A percentile compares a stretch with the other conserved stretches of the same genome.
Evolutionary conservation across 2,113 vertebrate species (phyloP).

Genomic region (Megaceryle maxima): DNA sequence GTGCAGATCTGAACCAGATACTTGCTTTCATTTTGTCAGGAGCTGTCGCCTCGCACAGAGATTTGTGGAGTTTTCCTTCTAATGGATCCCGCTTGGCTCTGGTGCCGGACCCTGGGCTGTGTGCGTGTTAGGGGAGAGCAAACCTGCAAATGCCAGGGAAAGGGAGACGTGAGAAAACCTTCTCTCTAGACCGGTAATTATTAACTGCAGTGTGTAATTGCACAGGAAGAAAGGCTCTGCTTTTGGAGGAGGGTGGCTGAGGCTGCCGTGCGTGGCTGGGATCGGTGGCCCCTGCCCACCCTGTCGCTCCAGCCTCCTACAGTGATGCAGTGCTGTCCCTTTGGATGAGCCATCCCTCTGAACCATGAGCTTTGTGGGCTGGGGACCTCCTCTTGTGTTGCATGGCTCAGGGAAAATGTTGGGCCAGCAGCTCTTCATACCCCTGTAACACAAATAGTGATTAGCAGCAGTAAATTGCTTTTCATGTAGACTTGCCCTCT

Average conservation of each 20-base stretch:
- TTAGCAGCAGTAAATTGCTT: neutral
- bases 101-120: neutral
- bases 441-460: too few species aligned
- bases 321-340: too few species aligned
- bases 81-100: slow-evolving; percentile 26
- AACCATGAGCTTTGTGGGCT: neutral
- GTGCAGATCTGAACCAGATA: slow-evolving; percentile 77
- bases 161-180: neutral
- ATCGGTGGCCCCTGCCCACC: accelerated
- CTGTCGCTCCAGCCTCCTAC: neutral
- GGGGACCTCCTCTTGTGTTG: neutral
- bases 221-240: neutral
- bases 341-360: neutral
- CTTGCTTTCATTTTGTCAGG: slow-evolving; percentile 77
- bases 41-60: slow-evolving; percentile 68
- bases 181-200: neutral
- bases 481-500: neutral
- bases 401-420: neutral
- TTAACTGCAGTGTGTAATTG: neutral
- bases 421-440: neutral
- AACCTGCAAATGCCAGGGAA: neutral
- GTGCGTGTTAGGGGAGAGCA: neutral
- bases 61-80: slow-evolving; percentile 61
- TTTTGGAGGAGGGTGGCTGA: too few species aligned
- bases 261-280: neutral